phyloP scores from a whole-genome alignment of 2,113 vertebrate genomes.

The Hoplias malabaricus region DNA sequence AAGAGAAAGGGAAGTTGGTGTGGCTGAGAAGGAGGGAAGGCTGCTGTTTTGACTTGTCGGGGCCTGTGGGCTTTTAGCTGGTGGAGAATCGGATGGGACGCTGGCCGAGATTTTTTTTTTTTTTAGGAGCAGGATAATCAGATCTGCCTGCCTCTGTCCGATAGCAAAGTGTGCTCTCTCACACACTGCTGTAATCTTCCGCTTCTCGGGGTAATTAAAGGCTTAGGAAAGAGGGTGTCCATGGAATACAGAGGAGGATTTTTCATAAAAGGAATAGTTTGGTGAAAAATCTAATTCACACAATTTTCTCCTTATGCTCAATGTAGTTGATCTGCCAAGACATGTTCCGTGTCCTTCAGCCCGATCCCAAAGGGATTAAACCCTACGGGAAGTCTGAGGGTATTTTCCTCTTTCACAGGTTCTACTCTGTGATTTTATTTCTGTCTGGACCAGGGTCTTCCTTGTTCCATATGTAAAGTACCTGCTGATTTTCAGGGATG shows the following conservation, averaged over 20 bases:
- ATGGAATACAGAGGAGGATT: conserved; percentile 61
- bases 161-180: conserved; percentile 61
- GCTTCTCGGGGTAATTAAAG: conserved; percentile 67
- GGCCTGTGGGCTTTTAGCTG: conserved; percentile 42
- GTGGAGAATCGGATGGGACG: conserved; percentile 47
- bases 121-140: conserved; percentile 64
- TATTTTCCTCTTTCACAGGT: too few species aligned
- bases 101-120: conserved; percentile 62
- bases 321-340: not conserved
- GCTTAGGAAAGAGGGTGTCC: conserved; percentile 53
- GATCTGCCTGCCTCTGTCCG: conserved; percentile 65
- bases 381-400: too few species aligned
- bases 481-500: too few species aligned
- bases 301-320: not conserved
- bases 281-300: not conserved
- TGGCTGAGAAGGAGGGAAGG: not conserved
- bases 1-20: not conserved
- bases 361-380: too few species aligned
- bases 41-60: conserved; percentile 29
- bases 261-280: conserved; percentile 20
- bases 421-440: too few species aligned
- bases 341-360: not conserved
- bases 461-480: too few species aligned
- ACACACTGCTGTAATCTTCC: conserved; percentile 70
- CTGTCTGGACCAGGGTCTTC: too few species aligned